Evolutionary conservation across 2,113 vertebrate genomes (phyloP).

Genomic region (Athene noctua): DNA sequence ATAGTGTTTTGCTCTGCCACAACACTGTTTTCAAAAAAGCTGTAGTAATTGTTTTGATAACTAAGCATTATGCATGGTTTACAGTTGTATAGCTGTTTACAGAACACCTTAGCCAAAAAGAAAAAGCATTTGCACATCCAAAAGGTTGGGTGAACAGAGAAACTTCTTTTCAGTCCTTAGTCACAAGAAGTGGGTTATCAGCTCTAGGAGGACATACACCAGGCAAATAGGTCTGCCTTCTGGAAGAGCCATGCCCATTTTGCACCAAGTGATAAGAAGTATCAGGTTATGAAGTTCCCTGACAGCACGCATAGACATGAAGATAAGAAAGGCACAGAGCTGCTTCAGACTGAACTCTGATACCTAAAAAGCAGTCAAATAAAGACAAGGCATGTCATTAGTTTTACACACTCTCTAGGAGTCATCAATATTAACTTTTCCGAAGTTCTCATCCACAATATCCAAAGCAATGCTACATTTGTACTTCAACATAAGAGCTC

Average conservation of each 20-base stretch:
- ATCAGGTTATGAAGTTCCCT: not conserved
- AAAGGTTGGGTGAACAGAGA: not conserved
- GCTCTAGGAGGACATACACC: not conserved
- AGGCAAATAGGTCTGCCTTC: not conserved
- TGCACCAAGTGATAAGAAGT: not conserved
- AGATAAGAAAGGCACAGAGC: conserved; percentile 1
- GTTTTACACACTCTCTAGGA: not conserved
- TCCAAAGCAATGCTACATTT: not conserved
- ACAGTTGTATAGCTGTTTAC: not conserved
- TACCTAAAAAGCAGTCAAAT: not conserved
- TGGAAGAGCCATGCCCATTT: not conserved
- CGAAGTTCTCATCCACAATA: not conserved
- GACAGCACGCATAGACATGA: not conserved
- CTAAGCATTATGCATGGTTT: not conserved
- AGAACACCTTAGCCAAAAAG: not conserved
- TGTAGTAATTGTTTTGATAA: not conserved
- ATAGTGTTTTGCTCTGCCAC: not conserved
- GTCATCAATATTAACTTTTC: not conserved
- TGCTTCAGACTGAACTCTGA: not conserved
- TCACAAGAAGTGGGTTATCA: not conserved
- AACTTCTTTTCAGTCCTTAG: not conserved
- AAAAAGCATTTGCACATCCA: not conserved
- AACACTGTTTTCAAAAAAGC: not conserved
- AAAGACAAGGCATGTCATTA: not conserved
- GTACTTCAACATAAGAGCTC: not conserved